Percentiles rank a stretch among this genome's conserved stretches.
These are phyloP conservation scores for Catagonus wagneri DNA, from an alignment of 2,113 vertebrate species.

Conservation along the genomic window DNA sequence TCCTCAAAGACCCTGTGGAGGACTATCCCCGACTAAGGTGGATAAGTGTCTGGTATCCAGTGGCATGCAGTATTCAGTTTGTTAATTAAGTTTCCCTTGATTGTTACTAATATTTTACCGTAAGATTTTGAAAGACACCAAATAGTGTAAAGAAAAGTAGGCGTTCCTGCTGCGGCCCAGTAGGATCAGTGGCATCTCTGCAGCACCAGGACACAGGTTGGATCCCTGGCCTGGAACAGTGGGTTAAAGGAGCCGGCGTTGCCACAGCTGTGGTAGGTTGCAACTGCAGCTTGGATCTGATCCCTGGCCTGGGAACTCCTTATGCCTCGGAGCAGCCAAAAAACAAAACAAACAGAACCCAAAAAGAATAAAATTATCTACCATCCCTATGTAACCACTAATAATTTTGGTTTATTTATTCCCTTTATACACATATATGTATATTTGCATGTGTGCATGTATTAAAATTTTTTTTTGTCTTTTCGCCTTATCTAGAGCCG, in stretches of 20 bases:
- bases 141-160: background rate
- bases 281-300: no score
- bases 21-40: background rate
- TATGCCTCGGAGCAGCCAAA: no score
- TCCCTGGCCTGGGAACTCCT: no score
- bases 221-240: no score
- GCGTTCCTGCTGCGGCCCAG: no score
- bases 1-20: background rate
- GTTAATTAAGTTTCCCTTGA: conserved; percentile 1
- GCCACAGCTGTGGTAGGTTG: no score
- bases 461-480: background rate
- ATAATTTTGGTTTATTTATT: conserved; percentile 16
- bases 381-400: background rate
- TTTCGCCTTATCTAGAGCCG: no score
- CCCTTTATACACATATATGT: background rate
- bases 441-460: background rate
- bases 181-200: no score
- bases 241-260: no score
- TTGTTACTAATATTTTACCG: conserved; percentile 11
- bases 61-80: background rate
- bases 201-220: no score
- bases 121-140: conserved; percentile 19
- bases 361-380: no score
- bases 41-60: background rate
- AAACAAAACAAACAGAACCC: no score